Evolutionary conservation across 2,797 vertebrate species (phyloP).

Genomic region (Heteromormyrus szaboi): DNA sequence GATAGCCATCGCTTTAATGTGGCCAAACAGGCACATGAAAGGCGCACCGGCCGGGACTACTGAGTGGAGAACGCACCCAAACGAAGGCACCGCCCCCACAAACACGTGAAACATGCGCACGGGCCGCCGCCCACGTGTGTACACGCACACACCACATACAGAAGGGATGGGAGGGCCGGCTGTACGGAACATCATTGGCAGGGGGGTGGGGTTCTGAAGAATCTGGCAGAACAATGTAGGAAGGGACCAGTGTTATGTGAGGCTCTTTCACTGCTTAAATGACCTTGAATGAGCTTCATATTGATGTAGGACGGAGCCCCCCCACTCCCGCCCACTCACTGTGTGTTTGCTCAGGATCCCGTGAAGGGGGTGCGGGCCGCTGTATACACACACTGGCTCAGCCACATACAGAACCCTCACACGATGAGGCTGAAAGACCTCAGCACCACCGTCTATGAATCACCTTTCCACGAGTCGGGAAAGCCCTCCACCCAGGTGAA

Average conservation of each 20-base stretch:
- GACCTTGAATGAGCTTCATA: constrained; percentile 21
- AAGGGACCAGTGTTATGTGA: constrained; percentile 15
- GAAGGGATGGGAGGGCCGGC: not conserved
- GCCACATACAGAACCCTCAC: not conserved
- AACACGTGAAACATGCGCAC: not conserved
- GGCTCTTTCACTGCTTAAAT: constrained; percentile 10
- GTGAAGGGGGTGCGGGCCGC: not conserved
- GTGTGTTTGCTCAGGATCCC: constrained; percentile 7
- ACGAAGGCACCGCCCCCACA: not conserved
- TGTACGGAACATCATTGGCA: constrained; percentile 1
- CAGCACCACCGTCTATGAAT: not conserved
- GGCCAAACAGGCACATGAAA: constrained; percentile 54
- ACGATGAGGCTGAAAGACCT: not conserved
- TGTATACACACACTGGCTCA: not conserved
- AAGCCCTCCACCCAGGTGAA: not conserved
- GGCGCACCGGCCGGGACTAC: constrained; percentile 32
- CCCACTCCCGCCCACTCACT: not conserved
- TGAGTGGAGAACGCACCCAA: constrained; percentile 44
- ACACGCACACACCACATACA: not conserved
- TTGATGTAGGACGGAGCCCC: not conserved
- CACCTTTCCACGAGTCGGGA: not conserved
- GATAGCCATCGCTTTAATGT: constrained; percentile 41
- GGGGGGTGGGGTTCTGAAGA: not conserved
- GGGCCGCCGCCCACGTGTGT: not conserved
- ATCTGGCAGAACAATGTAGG: not conserved